Evolutionary conservation across 1,140 invertebrate species (phyloP).

Genomic region (Arctopsyche grandis): DNA sequence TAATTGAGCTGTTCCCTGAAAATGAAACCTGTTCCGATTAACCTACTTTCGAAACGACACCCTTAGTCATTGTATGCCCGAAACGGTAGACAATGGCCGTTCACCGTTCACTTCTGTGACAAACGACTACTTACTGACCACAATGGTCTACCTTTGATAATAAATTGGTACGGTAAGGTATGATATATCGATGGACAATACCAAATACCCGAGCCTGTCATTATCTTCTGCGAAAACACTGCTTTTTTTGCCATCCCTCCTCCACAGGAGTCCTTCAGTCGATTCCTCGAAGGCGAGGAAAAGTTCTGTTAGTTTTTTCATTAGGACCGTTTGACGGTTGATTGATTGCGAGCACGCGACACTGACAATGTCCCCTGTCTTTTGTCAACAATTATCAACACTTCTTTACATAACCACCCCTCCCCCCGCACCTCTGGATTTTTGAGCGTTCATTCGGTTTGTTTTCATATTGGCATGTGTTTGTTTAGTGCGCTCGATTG

Average conservation of each 20-base stretch:
- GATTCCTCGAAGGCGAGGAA: slow-evolving; percentile 17
- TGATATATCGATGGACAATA: neutral
- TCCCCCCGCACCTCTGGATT: no score
- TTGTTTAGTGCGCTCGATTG: neutral
- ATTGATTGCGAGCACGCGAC: slow-evolving; percentile 42
- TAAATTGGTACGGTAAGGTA: neutral
- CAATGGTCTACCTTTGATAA: slow-evolving; percentile 19
- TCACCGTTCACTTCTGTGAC: slow-evolving; percentile 22
- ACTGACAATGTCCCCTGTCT: neutral
- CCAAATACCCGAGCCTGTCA: neutral
- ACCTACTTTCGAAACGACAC: slow-evolving; percentile 27
- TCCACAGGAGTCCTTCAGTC: neutral
- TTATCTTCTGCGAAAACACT: slow-evolving; percentile 39
- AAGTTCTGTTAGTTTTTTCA: slow-evolving; percentile 31
- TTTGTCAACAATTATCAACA: neutral
- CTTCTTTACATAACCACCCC: neutral
- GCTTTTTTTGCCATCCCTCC: neutral
- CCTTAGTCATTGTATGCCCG: slow-evolving; percentile 10
- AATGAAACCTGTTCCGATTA: slow-evolving; percentile 36
- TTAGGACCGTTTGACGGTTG: slow-evolving; percentile 21
- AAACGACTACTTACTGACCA: slow-evolving; percentile 17
- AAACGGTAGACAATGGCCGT: slow-evolving; percentile 9
- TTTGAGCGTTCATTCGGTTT: no score
- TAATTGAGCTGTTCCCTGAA: slow-evolving; percentile 5
- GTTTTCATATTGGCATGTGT: no score